These are phyloP conservation scores for Stenoptilia bipunctidactyla DNA, from an alignment of 2,888 invertebrate species.

Conservation along the genomic window DNA sequence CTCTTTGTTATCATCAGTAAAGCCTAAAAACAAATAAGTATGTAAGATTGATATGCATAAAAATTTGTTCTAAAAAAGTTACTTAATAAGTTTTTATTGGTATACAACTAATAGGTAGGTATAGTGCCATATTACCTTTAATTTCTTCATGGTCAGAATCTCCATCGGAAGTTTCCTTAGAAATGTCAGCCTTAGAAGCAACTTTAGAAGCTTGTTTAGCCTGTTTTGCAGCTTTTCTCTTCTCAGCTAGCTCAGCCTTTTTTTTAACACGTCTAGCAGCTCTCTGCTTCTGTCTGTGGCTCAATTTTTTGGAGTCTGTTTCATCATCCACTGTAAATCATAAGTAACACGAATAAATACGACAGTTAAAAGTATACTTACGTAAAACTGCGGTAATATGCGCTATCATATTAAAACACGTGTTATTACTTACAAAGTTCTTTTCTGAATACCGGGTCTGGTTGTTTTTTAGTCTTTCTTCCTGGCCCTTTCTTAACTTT, in stretches of 20 bases:
- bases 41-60: too few species aligned
- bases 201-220: constrained; percentile 49
- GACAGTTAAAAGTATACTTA: not conserved
- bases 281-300: constrained; percentile 79
- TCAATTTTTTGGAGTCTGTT: constrained; percentile 69
- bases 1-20: constrained; percentile 78
- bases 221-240: constrained; percentile 45
- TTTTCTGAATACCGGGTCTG: constrained; percentile 79
- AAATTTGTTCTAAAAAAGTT: too few species aligned
- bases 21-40: constrained; percentile 69
- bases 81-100: too few species aligned
- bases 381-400: not conserved
- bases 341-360: not conserved
- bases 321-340: constrained; percentile 54
- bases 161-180: constrained; percentile 27
- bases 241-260: constrained; percentile 54
- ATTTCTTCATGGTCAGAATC: constrained; percentile 34
- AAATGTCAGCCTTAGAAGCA: constrained; percentile 22
- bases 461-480: constrained; percentile 88
- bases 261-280: constrained; percentile 72
- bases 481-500: constrained; percentile 87
- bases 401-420: constrained; percentile 19
- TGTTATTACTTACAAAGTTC: constrained; percentile 46
- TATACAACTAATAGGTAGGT: not conserved
- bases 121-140: constrained; percentile 34